Evolutionary conservation across 2,797 vertebrate genomes (phyloP).

Genomic region (Semotilus atromaculatus): DNA sequence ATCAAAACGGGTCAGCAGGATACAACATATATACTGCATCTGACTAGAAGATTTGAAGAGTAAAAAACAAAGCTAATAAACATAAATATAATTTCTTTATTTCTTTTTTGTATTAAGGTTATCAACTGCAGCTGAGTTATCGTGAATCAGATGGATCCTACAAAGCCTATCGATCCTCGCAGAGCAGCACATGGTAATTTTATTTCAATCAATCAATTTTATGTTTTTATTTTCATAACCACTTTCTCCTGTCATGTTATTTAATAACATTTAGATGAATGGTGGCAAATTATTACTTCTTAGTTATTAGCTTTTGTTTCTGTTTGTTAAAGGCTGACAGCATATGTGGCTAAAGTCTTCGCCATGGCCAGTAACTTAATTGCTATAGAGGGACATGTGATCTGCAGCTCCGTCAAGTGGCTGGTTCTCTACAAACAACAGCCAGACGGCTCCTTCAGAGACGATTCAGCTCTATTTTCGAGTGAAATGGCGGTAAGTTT

Average conservation of each 20-base stretch:
- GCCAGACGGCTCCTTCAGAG: conserved; percentile 76
- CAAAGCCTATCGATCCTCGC: accelerated
- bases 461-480: conserved; percentile 65
- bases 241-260: neutral
- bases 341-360: conserved; percentile 88
- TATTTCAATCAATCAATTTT: neutral
- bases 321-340: conserved; percentile 81
- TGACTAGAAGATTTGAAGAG: neutral
- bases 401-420: conserved; percentile 85
- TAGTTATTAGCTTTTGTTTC: neutral
- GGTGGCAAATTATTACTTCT: neutral
- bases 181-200: conserved; percentile 55
- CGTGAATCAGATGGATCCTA: conserved; percentile 48
- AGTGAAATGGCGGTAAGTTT: conserved; percentile 74
- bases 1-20: conserved; percentile 77
- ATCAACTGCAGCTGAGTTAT: conserved; percentile 20
- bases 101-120: neutral
- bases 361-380: conserved; percentile 75
- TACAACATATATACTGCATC: neutral
- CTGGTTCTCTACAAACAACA: conserved; percentile 80
- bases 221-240: neutral
- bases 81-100: neutral
- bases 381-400: conserved; percentile 58
- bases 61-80: too few species aligned
- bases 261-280: neutral